Conservation (phyloP, 2,113 vertebrate genomes). For the Ginglymostoma cirratum region DNA sequence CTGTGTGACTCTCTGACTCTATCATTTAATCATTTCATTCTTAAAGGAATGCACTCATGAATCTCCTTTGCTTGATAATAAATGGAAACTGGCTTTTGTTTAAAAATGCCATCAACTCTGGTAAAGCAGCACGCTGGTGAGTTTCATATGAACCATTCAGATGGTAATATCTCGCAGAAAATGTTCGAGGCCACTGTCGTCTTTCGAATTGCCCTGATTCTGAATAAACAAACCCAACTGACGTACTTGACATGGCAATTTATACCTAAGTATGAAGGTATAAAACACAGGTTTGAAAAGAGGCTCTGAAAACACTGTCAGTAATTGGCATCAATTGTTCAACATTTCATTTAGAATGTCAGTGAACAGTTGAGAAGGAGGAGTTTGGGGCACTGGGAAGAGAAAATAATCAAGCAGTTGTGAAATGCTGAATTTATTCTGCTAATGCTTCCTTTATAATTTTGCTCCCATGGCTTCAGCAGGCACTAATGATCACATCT, state of each 20-base stretch:
- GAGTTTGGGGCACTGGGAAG: not conserved
- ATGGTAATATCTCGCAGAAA: not conserved
- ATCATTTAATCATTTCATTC: not conserved
- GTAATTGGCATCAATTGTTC: not conserved
- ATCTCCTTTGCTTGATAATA: not conserved
- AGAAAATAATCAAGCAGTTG: not conserved
- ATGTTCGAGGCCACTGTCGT: not conserved
- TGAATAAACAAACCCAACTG: not conserved
- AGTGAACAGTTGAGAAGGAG: not conserved
- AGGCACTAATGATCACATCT: not conserved
- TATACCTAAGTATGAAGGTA: not conserved
- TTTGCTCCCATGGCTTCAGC: not conserved
- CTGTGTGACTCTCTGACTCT: no score
- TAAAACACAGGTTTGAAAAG: not conserved
- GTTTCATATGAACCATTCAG: not conserved
- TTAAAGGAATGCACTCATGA: not conserved
- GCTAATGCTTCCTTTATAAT: not conserved
- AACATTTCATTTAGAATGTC: conserved; percentile 8
- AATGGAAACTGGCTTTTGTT: not conserved
- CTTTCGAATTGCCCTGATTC: not conserved
- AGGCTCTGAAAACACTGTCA: not conserved
- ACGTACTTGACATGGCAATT: not conserved
- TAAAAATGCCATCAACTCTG: not conserved
- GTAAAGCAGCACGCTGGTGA: not conserved
- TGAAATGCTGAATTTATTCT: not conserved